Conservation (phyloP, 2,113 vertebrate genomes). For the Mobula birostris region DNA sequence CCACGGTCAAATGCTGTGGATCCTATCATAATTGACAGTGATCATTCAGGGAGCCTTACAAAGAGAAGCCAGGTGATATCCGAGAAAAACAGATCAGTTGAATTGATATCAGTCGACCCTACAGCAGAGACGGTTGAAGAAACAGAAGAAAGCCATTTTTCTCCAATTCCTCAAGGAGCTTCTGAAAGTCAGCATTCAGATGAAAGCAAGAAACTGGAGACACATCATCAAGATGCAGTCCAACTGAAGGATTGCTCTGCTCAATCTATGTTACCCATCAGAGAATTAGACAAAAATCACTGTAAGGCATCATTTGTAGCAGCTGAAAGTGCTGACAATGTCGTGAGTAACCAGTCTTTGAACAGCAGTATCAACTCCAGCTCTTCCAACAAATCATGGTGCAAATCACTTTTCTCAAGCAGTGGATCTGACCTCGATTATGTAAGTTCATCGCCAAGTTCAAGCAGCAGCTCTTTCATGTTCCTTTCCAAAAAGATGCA, state of each 20-base stretch:
- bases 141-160: conserved; percentile 9
- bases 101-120: conserved; percentile 41
- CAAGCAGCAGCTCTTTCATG: conserved; percentile 43
- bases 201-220: not conserved
- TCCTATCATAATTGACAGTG: not conserved
- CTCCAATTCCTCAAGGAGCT: not conserved
- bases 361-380: conserved; percentile 45
- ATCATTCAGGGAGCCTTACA: not conserved
- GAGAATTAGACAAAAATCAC: not conserved
- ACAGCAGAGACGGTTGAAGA: conserved; percentile 46
- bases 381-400: conserved; percentile 40
- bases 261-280: not conserved
- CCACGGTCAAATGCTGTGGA: not conserved
- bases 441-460: conserved; percentile 39
- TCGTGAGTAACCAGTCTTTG: not conserved
- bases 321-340: conserved; percentile 45
- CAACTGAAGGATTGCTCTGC: not conserved
- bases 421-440: conserved; percentile 43
- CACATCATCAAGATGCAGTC: not conserved
- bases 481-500: conserved; percentile 37
- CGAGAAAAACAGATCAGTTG: not conserved
- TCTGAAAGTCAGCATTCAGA: not conserved
- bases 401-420: conserved; percentile 38
- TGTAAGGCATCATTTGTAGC: conserved; percentile 44
- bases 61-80: not conserved